Evolutionary conservation across 2,888 invertebrate genomes (phyloP).

Genomic region (Clanis bilineata): DNA sequence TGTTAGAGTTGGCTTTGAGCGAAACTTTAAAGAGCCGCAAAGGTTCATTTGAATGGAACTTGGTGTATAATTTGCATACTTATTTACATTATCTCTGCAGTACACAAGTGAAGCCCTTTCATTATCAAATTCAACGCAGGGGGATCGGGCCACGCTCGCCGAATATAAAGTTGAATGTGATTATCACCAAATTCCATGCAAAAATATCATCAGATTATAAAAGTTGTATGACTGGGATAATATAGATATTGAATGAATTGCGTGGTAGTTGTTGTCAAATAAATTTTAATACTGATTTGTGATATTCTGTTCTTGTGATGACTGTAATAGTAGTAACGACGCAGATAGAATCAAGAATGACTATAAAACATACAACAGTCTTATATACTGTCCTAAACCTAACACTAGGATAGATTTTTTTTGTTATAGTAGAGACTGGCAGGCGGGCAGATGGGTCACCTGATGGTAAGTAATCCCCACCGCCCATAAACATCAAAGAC

Average conservation of each 20-base stretch:
- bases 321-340: too few relatives aligned
- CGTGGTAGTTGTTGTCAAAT: neutral
- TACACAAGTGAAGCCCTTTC: constrained; percentile 79
- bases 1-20: constrained; percentile 60
- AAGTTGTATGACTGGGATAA: constrained; percentile 53
- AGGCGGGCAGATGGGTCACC: too few relatives aligned
- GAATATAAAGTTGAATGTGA: constrained; percentile 77
- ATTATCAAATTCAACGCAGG: constrained; percentile 79
- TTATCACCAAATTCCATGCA: constrained; percentile 68
- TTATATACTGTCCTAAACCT: too few relatives aligned
- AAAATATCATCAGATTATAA: constrained; percentile 65
- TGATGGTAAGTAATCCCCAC: too few relatives aligned
- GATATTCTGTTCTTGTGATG: too few relatives aligned
- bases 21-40: constrained; percentile 75
- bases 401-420: too few relatives aligned
- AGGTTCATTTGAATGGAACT: constrained; percentile 79
- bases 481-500: too few relatives aligned
- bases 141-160: constrained; percentile 49
- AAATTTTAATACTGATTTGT: neutral
- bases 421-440: too few relatives aligned
- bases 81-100: constrained; percentile 82
- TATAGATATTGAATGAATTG: neutral
- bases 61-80: constrained; percentile 79
- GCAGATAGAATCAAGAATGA: too few relatives aligned
- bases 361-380: too few relatives aligned